phyloP scores from a whole-genome alignment of 1,140 invertebrate genomes.

The Leptinotarsa defecta region DNA sequence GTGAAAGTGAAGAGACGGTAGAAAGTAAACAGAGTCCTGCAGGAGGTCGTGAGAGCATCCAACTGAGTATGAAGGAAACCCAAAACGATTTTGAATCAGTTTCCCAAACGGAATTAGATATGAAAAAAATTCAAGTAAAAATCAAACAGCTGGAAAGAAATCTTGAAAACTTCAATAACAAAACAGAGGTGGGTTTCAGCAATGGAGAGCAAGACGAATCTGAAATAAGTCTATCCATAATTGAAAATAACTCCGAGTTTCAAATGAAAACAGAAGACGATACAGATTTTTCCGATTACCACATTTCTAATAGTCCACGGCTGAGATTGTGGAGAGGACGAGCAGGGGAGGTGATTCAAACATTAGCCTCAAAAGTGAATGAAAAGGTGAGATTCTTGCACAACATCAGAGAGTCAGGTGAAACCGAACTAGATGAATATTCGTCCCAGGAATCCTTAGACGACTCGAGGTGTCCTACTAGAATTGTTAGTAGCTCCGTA shows the following conservation, averaged over 20 bases:
- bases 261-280: slow-evolving; percentile 16
- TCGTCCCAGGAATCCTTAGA: slow-evolving; percentile 31
- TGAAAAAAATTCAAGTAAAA: slow-evolving; percentile 41
- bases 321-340: slow-evolving; percentile 20
- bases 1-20: neutral
- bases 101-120: slow-evolving; percentile 39
- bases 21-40: neutral
- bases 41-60: neutral
- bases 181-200: neutral
- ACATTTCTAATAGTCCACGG: slow-evolving; percentile 14
- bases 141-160: slow-evolving; percentile 40
- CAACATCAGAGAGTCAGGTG: slow-evolving; percentile 33
- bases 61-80: slow-evolving; percentile 3
- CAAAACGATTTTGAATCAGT: slow-evolving; percentile 15
- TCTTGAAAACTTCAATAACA: slow-evolving; percentile 35
- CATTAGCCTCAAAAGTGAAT: slow-evolving; percentile 33
- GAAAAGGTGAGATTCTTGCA: slow-evolving; percentile 36
- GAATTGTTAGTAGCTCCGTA: slow-evolving; percentile 41
- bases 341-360: slow-evolving; percentile 35
- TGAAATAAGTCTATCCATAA: slow-evolving; percentile 10
- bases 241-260: slow-evolving; percentile 5
- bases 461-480: slow-evolving; percentile 23
- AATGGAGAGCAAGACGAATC: slow-evolving; percentile 1
- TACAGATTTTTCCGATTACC: slow-evolving; percentile 6
- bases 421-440: slow-evolving; percentile 27